phyloP scores from a whole-genome alignment of 2,888 invertebrate genomes.

The Catonia carolina region DNA sequence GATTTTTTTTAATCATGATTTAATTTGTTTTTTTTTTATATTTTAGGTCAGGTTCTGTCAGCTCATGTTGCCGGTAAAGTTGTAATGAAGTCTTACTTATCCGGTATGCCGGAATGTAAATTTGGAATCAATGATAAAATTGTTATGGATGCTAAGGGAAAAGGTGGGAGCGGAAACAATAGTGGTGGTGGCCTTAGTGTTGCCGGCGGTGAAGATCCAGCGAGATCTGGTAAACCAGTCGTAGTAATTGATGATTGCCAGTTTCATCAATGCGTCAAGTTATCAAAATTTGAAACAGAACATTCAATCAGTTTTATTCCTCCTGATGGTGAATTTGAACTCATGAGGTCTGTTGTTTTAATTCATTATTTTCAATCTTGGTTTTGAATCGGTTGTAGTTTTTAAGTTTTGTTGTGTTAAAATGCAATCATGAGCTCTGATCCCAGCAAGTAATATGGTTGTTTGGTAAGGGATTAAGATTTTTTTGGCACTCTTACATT shows the following conservation, averaged over 20 bases:
- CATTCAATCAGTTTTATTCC: constrained; percentile 99
- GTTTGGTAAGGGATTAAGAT: too few species aligned
- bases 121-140: constrained; percentile 99
- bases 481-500: too few species aligned
- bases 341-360: constrained; percentile 72
- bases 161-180: constrained; percentile 39
- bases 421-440: too few species aligned
- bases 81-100: constrained; percentile 98
- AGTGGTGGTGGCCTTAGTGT: constrained; percentile 43
- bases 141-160: constrained; percentile 92
- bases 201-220: constrained; percentile 40
- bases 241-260: constrained; percentile 99
- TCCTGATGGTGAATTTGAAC: constrained; percentile 98
- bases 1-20: too few species aligned
- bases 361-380: constrained; percentile 13
- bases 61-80: constrained; percentile 99
- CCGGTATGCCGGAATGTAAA: constrained; percentile 99
- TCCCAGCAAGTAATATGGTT: too few species aligned
- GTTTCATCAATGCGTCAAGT: constrained; percentile 99
- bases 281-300: constrained; percentile 99
- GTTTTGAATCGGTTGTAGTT: background rate
- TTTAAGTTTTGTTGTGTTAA: background rate
- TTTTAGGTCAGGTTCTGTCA: constrained; percentile 86
- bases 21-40: too few species aligned
- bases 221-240: constrained; percentile 90